Base-by-base conservation (phyloP, 2,797 vertebrate genomes). In the Epinephelus malabaricus region DNA sequence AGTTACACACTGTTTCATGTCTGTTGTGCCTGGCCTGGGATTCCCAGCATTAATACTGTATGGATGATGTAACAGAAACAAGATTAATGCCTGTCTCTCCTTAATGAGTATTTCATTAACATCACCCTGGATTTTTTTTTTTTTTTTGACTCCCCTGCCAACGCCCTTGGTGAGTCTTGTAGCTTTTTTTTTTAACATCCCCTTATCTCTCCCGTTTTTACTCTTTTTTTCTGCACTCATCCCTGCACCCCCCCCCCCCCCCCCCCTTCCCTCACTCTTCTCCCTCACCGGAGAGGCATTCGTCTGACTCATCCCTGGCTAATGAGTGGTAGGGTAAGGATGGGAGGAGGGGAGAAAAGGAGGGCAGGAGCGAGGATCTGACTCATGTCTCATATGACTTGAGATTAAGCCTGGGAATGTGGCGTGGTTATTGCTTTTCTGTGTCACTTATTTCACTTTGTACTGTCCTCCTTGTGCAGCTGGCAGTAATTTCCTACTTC, bases 291-390 rank as follows among this genome's bases (percentile, higher is more conserved):
- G 84, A 88, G 78, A 84, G 81, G 50, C 73, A 85, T 86, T 83
- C 51, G 71, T 85, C 88, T 93, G 91, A 93, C 82, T 93, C 89
- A 94, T 91, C 86, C 68, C 38, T 73, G 74, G 78, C 82, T 93
- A 92, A 92, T 88, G 86, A 90, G 86, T 55, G 75, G 70, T 73
- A 56, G 69, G 76, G 66, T 70, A 80, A 79, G 69, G 69, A 80
- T 38, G 65, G 76, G 72, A 68, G 76, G 65, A 73, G 53, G 71
- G 56, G 27, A 66, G 50, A 34, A 67, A 78, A 71, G 66, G 71
- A 84, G 71, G 79, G 73, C 55, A 87, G 65, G 49, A 79, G 72
- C 56, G 47, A 77, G 76, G 69, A 72, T 83, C 85, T 92, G 91
- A 93, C 85, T 94, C 88, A 91, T 81, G 72, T 88, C 79, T 90